These are phyloP conservation scores for Lutjanus argentimaculatus DNA, from an alignment of 2,797 vertebrate genomes.

Conservation along the genomic window DNA sequence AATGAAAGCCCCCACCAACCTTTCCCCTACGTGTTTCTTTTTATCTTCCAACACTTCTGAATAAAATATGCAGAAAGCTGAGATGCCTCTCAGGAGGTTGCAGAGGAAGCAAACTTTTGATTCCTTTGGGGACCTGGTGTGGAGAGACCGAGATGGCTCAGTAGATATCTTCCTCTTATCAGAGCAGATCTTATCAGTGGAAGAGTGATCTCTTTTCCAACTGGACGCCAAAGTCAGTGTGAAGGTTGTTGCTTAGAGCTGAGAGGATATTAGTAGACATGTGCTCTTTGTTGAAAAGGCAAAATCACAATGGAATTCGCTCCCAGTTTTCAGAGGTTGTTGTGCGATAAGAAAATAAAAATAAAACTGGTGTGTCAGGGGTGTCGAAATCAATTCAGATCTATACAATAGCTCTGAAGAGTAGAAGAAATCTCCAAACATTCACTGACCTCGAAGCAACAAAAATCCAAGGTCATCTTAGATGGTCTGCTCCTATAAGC, in stretches of 20 bases:
- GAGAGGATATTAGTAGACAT: constrained; percentile 11
- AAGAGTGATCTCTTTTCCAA: constrained; percentile 48
- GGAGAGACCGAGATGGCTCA: constrained; percentile 40
- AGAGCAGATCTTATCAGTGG: constrained; percentile 53
- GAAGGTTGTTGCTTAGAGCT: constrained; percentile 52
- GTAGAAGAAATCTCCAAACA: constrained; percentile 15
- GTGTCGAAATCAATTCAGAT: constrained; percentile 25
- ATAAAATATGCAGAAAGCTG: constrained; percentile 58
- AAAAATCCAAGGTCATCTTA: constrained; percentile 16
- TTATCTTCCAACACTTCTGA: constrained; percentile 32
- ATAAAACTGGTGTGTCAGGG: constrained; percentile 10
- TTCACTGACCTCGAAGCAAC: constrained; percentile 27
- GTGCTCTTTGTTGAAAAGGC: constrained; percentile 1
- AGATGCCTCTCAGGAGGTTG: constrained; percentile 31
- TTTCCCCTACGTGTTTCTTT: constrained; percentile 6
- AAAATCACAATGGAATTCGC: constrained; percentile 15
- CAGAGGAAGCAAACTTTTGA: constrained; percentile 31
- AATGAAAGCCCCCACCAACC: not conserved
- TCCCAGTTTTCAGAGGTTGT: constrained; percentile 4
- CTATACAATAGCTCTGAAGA: constrained; percentile 26
- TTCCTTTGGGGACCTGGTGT: constrained; percentile 39
- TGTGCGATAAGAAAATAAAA: constrained; percentile 1
- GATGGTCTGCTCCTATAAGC: not conserved
- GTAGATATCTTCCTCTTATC: constrained; percentile 58
- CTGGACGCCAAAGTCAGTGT: constrained; percentile 53